Evolutionary conservation across 2,797 vertebrate genomes (phyloP).

Genomic region (Zalophus californianus): DNA sequence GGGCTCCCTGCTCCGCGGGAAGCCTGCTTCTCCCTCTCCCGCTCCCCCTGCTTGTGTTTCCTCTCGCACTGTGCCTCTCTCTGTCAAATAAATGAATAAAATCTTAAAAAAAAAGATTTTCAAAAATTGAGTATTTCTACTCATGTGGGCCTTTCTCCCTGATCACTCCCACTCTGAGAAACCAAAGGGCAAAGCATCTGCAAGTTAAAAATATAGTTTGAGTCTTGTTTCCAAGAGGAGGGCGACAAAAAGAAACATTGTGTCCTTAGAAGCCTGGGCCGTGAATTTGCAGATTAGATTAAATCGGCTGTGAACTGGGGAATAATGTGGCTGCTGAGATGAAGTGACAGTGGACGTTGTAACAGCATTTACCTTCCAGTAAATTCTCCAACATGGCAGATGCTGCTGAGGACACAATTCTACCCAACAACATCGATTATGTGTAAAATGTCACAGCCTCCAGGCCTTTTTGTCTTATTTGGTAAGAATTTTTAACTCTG

Average conservation of each 20-base stretch:
- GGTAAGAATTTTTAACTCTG: background rate
- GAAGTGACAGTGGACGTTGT: background rate
- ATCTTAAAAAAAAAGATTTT: no score
- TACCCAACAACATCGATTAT: background rate
- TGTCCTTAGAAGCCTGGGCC: background rate
- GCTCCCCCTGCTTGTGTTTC: no score
- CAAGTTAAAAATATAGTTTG: background rate
- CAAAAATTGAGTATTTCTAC: background rate
- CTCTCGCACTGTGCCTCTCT: no score
- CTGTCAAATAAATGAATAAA: no score
- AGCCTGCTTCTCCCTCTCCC: no score
- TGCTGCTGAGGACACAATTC: background rate
- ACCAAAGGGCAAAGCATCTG: background rate
- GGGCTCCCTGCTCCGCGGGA: no score
- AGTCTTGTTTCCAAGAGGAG: background rate
- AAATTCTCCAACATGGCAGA: background rate
- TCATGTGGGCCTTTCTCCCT: background rate
- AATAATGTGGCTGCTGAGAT: no score
- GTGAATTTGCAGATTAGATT: no score
- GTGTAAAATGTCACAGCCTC: background rate
- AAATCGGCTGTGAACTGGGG: background rate
- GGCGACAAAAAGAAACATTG: background rate
- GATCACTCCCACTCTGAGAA: background rate
- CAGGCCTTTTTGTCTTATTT: background rate
- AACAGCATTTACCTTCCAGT: accelerated